phyloP scores from a whole-genome alignment of 37 sponge, comb jelly and placozoan species.

The Trichoplax adhaerens region DNA sequence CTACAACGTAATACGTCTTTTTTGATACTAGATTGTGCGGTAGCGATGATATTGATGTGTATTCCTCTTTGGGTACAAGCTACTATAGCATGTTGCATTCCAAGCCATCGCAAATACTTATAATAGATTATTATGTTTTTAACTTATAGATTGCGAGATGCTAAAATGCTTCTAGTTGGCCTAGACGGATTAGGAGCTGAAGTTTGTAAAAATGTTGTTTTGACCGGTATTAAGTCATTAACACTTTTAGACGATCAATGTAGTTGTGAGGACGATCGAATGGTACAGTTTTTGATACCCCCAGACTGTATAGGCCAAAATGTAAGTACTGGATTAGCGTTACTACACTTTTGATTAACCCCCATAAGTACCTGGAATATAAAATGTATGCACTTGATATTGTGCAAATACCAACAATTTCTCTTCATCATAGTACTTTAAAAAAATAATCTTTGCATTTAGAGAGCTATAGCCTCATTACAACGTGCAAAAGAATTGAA shows the following conservation, averaged over 20 bases:
- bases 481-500: constrained; percentile 41
- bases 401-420: not conserved
- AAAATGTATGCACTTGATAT: no score
- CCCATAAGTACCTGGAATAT: no score
- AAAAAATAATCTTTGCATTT: not conserved
- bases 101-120: no score
- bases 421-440: not conserved
- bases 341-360: no score
- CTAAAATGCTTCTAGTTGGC: constrained; percentile 49
- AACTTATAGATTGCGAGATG: constrained; percentile 28
- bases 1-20: no score
- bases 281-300: constrained; percentile 27
- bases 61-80: no score
- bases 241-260: constrained; percentile 51
- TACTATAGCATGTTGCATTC: no score
- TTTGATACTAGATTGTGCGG: no score
- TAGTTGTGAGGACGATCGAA: constrained; percentile 6
- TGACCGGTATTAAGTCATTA: constrained; percentile 74
- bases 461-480: constrained; percentile 47
- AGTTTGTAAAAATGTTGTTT: constrained; percentile 78
- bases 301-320: constrained; percentile 18
- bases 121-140: not conserved
- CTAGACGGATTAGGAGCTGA: constrained; percentile 66
- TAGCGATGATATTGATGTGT: no score
- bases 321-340: not conserved